Percentiles rank a stretch among this genome's conserved stretches.
Conservation (phyloP, 2,888 invertebrate species). For the Lasioglossum morio region DNA sequence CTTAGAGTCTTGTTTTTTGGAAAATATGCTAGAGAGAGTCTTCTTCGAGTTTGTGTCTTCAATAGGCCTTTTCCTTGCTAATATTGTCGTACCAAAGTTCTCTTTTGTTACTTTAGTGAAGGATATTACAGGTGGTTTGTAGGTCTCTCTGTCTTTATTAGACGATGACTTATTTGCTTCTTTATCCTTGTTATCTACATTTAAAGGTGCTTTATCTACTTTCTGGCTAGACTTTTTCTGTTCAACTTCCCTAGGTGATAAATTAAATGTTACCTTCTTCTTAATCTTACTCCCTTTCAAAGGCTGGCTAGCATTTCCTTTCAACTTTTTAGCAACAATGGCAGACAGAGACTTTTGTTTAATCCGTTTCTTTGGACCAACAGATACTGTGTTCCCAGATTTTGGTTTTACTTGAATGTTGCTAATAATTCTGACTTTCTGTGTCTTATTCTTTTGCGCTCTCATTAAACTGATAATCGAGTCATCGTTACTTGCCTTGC, state of each 20-base stretch:
- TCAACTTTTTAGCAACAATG: conserved; percentile 77
- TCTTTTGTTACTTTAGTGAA: conserved; percentile 71
- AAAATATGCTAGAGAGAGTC: conserved; percentile 77
- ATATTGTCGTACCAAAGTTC: conserved; percentile 69
- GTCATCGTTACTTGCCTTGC: conserved; percentile 14
- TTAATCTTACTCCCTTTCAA: not conserved
- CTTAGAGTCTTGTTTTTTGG: conserved; percentile 36
- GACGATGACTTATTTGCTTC: conserved; percentile 24
- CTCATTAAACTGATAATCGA: conserved; percentile 48
- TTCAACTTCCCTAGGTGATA: not conserved
- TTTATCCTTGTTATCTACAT: conserved; percentile 12
- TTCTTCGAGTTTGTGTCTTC: conserved; percentile 63
- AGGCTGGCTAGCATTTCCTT: conserved; percentile 14
- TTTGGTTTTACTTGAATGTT: not conserved
- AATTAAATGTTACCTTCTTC: conserved; percentile 22
- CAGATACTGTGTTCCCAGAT: not conserved
- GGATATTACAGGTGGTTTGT: conserved; percentile 58
- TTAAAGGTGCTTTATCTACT: not conserved
- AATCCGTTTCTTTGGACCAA: conserved; percentile 68
- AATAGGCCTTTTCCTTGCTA: conserved; percentile 68
- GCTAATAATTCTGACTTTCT: not conserved
- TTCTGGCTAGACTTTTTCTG: not conserved
- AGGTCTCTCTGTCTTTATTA: not conserved
- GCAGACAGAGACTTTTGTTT: conserved; percentile 79
- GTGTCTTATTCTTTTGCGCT: conserved; percentile 37